Evolutionary conservation across 2,888 invertebrate genomes (phyloP).

Genomic region (Noctua fimbriata): DNA sequence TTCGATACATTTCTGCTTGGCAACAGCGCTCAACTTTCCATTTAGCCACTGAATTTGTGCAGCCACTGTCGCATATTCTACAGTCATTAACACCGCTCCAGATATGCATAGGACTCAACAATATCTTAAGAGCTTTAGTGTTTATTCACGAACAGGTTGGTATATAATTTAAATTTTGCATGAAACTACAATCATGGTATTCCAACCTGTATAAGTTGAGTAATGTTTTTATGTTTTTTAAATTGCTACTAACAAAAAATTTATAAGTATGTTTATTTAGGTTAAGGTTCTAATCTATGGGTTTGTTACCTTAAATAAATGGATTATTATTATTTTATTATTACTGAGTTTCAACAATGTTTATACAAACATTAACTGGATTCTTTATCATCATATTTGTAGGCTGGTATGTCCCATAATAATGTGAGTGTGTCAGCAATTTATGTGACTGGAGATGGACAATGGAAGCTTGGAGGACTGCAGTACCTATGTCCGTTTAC

Average conservation of each 20-base stretch:
- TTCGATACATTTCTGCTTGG: slow-evolving; percentile 95
- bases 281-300: too few relatives aligned
- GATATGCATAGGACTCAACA: slow-evolving; percentile 95
- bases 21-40: slow-evolving; percentile 93
- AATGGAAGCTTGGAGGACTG: slow-evolving; percentile 96
- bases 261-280: too few relatives aligned
- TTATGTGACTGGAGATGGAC: slow-evolving; percentile 95
- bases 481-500: slow-evolving; percentile 94
- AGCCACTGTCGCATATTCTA: slow-evolving; percentile 93
- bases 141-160: slow-evolving; percentile 94
- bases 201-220: background rate
- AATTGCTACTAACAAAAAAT: too few relatives aligned
- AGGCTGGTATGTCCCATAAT: slow-evolving; percentile 95
- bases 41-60: slow-evolving; percentile 95
- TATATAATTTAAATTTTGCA: slow-evolving; percentile 7
- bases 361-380: background rate
- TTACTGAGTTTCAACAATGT: background rate
- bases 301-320: too few relatives aligned
- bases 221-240: background rate
- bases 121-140: slow-evolving; percentile 94
- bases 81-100: slow-evolving; percentile 93
- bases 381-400: slow-evolving; percentile 58
- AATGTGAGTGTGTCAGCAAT: slow-evolving; percentile 95
- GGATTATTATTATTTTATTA: too few relatives aligned
- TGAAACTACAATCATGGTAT: background rate